Percentiles rank a stretch among this genome's conserved stretches.
Evolutionary conservation across 2,113 vertebrate species (phyloP).

Genomic region (Apistogramma diplotaenia): DNA sequence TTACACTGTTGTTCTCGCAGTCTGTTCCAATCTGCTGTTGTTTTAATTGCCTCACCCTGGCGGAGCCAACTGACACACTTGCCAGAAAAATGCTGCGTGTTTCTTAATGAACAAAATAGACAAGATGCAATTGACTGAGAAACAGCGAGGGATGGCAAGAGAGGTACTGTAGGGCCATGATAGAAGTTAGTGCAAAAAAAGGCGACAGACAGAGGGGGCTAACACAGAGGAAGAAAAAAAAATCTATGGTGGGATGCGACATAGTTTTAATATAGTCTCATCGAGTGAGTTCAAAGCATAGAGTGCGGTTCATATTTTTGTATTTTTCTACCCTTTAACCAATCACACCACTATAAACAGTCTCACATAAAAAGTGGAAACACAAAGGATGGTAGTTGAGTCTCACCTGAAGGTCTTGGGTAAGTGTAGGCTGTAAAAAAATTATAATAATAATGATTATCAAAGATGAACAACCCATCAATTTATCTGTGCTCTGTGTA

Average conservation of each 20-base stretch:
- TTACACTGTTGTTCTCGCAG: conserved; percentile 72
- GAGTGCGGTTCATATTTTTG: background rate
- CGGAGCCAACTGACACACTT: conserved; percentile 58
- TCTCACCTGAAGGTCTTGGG: conserved; percentile 79
- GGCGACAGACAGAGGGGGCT: background rate
- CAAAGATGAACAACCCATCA: background rate
- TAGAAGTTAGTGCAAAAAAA: background rate
- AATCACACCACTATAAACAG: background rate
- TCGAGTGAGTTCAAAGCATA: background rate
- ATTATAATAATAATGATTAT: conserved; percentile 23
- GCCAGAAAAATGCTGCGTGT: conserved; percentile 68
- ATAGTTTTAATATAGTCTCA: background rate
- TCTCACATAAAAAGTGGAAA: background rate
- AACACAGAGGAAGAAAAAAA: background rate
- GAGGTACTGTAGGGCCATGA: background rate
- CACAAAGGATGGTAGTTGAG: background rate
- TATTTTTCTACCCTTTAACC: background rate
- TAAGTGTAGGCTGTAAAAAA: conserved; percentile 79
- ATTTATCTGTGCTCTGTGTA: background rate
- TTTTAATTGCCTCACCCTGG: conserved; percentile 75
- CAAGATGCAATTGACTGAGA: conserved; percentile 58
- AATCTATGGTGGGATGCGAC: background rate
- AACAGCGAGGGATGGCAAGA: conserved; percentile 15
- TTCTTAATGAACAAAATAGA: conserved; percentile 73
- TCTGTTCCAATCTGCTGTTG: conserved; percentile 77